Base-by-base conservation (phyloP, 1,140 invertebrate species). In the Procambarus clarkii region DNA sequence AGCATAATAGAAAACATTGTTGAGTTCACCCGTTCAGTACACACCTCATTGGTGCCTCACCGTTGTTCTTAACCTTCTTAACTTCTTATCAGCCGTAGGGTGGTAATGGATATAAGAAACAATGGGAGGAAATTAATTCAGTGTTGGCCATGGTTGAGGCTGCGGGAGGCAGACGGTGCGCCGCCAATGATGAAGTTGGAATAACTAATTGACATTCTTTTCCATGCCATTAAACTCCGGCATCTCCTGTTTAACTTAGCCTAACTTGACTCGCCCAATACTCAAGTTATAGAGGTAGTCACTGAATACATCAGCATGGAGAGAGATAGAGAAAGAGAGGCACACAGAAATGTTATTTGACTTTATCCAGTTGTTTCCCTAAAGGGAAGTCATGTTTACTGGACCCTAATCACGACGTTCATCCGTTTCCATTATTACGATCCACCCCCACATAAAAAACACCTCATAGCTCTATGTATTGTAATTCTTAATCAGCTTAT, bases 201-300 rank as follows among this genome's bases (percentile, higher is more conserved):
- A 86, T 86, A 74, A 86, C 83, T 86, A 86, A 86, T 86, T 74
- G 83, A 86, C 83, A 76, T 85, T 86, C 83, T 86, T 86, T 86
- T 86, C 83, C 83, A 64, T 77, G 83, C 83, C 83, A 86, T 86
- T 86, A 86, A 86, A 86, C 83, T 86, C 83, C 83, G 74, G 45
- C 71, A 50, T 86, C 83, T 21, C 71, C 83, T 86, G 83, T 86
- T 86, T 86, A 86, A 86, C 83, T 86, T 86, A 46, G 44, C 54
- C 48, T 79, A 79, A 79, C 77, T 79, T 48, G 50, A 34, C 58
- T 77, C 45, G 83, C 83, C 8, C 83, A 46, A 76, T 76, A 76
- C n/a, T 76, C 83, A 86, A 86, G 69, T 86, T 86, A 44, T 76
- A 74, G 45, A 74, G 69, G 45, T 48, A 15, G 24, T 50, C 82